A percentile compares a stretch with the other conserved stretches of the same genome.
phyloP scores from a whole-genome alignment of 2,888 invertebrate genomes.

The Conus canariensis region DNA sequence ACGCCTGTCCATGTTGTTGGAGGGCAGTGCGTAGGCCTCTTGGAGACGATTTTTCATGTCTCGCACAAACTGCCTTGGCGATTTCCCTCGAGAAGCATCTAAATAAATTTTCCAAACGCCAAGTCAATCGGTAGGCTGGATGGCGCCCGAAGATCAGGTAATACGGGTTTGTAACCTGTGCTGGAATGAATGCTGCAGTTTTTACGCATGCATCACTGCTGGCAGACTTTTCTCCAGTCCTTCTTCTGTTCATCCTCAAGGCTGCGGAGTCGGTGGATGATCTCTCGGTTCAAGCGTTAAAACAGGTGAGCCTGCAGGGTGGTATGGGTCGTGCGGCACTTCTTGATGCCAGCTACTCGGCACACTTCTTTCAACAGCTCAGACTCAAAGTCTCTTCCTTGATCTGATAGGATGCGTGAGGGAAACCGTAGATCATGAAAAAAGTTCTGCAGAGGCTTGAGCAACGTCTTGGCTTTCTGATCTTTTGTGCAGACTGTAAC shows the following conservation, averaged over 20 bases:
- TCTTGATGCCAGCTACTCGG: neutral
- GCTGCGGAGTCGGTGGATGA: neutral
- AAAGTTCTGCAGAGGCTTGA: neutral
- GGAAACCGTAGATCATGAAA: slow-evolving; percentile 15
- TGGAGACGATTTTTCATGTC: too few species aligned
- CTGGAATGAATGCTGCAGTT: neutral
- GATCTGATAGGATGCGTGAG: neutral
- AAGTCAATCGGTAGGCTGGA: neutral
- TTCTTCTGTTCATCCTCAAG: neutral
- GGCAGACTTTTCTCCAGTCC: neutral
- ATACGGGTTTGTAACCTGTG: neutral
- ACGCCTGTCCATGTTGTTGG: neutral
- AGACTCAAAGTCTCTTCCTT: neutral
- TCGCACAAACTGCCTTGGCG: neutral
- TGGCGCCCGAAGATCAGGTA: neutral
- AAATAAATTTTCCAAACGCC: neutral
- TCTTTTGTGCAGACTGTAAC: slow-evolving; percentile 5
- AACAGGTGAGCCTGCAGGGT: neutral
- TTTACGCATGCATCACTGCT: neutral
- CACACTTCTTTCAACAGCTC: neutral
- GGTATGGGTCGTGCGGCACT: slow-evolving; percentile 7
- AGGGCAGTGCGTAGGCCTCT: neutral
- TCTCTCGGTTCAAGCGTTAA: neutral
- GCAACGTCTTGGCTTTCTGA: slow-evolving; percentile 7
- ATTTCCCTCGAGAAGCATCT: neutral